Evolutionary conservation across 2,888 invertebrate species (phyloP).

Genomic region (Biston stratarius): DNA sequence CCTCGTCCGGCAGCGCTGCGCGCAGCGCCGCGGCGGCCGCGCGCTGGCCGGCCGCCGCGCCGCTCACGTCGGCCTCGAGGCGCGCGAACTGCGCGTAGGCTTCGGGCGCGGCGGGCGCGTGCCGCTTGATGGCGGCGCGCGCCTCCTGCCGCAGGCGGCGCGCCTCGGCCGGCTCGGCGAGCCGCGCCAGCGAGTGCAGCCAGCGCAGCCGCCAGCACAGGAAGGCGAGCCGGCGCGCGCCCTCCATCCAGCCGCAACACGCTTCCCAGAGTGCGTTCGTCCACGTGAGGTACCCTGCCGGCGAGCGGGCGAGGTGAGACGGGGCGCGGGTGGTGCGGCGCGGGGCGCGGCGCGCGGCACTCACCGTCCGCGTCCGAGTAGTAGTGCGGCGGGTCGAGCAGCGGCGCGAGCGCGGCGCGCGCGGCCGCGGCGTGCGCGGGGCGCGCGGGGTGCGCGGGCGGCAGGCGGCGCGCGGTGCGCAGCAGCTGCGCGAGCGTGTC

Average conservation of each 20-base stretch:
- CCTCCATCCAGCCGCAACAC: constrained; percentile 53
- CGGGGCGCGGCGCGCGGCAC: neutral
- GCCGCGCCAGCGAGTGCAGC: constrained; percentile 63
- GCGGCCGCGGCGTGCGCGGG: constrained; percentile 35
- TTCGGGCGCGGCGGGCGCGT: constrained; percentile 50
- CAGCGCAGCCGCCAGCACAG: constrained; percentile 74
- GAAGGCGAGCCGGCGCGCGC: constrained; percentile 57
- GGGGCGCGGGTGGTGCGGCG: no score
- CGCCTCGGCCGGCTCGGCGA: constrained; percentile 47
- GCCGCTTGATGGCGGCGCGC: constrained; percentile 49
- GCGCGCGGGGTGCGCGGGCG: constrained; percentile 50
- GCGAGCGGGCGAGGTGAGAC: neutral
- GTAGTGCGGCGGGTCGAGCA: constrained; percentile 72
- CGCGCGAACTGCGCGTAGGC: constrained; percentile 67
- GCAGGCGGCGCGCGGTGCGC: constrained; percentile 55
- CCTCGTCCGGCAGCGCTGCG: constrained; percentile 41
- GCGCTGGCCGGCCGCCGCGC: constrained; percentile 35
- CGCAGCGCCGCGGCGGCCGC: constrained; percentile 48
- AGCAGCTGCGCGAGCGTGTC: constrained; percentile 51
- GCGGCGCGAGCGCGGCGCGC: constrained; percentile 49
- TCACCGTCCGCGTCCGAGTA: constrained; percentile 60
- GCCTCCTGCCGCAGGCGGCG: constrained; percentile 50
- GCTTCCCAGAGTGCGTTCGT: constrained; percentile 64
- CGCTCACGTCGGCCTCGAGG: constrained; percentile 54
- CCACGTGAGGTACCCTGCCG: constrained; percentile 60